phyloP scores from a whole-genome alignment of 2,113 vertebrate species.

The Spea bombifrons region DNA sequence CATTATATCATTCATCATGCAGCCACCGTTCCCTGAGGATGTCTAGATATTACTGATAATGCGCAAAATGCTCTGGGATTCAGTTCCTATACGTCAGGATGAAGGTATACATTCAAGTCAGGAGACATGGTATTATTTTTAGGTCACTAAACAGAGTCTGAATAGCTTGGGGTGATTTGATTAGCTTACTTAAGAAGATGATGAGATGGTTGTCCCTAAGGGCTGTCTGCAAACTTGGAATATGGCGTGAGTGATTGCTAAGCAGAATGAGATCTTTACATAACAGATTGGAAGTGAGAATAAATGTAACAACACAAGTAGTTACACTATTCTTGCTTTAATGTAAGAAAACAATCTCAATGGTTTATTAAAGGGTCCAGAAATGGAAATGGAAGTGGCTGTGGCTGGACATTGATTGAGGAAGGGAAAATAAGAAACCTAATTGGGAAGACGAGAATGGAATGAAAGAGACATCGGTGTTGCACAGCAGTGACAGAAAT shows the following conservation, averaged over 20 bases:
- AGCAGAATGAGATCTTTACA: constrained; percentile 7
- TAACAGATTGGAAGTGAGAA: background rate
- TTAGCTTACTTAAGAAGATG: constrained; percentile 23
- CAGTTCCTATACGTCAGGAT: background rate
- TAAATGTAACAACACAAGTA: background rate
- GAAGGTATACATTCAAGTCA: constrained; percentile 18
- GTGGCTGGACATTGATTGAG: background rate
- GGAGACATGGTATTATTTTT: constrained; percentile 10
- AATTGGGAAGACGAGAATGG: constrained; percentile 2
- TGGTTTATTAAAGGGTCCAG: background rate
- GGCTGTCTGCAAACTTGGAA: background rate
- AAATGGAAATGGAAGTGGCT: background rate
- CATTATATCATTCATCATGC: constrained; percentile 11
- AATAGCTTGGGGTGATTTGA: background rate
- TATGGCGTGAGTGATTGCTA: background rate
- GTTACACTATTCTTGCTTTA: background rate
- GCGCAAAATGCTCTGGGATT: constrained; percentile 14
- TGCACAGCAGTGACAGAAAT: background rate
- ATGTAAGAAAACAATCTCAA: background rate
- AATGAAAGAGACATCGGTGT: background rate
- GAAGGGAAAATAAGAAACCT: constrained; percentile 10
- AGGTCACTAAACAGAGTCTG: constrained; percentile 3
- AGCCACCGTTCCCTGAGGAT: constrained; percentile 8
- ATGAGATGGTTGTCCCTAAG: constrained; percentile 7
- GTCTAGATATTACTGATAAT: constrained; percentile 8